These are phyloP conservation scores for Columba guinea DNA, from an alignment of 2,797 vertebrate species.

Conservation along the genomic window DNA sequence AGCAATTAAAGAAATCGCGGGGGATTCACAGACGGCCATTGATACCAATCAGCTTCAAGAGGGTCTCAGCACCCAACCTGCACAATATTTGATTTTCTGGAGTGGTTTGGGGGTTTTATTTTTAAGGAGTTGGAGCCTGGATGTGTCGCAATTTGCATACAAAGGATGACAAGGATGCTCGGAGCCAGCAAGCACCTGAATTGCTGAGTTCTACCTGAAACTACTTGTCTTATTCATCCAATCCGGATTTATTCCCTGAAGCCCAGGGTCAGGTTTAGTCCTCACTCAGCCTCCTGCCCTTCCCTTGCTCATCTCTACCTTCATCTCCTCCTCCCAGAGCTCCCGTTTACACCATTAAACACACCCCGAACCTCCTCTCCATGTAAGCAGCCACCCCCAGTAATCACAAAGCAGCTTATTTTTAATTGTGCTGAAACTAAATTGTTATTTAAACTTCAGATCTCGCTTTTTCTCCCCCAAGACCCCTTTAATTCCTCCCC, in stretches of 20 bases:
- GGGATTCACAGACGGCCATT: not conserved
- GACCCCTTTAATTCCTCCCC: constrained; percentile 56
- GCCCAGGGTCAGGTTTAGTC: not conserved
- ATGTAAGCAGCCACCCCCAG: fast-evolving
- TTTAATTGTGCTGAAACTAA: constrained; percentile 35
- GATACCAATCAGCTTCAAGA: constrained; percentile 38
- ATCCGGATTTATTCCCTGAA: not conserved
- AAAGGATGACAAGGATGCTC: not conserved
- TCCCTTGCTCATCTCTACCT: not conserved
- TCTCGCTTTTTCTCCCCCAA: constrained; percentile 45
- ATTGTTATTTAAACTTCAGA: constrained; percentile 60
- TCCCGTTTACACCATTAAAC: not conserved
- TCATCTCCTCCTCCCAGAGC: not conserved
- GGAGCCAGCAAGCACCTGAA: not conserved
- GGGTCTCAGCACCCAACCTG: constrained; percentile 23
- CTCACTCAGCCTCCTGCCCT: not conserved
- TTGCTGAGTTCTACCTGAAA: not conserved
- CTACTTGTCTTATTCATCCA: not conserved
- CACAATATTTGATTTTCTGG: constrained; percentile 7
- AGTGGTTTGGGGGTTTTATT: not conserved
- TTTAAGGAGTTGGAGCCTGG: not conserved
- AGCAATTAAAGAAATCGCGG: constrained; percentile 18
- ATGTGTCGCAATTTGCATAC: not conserved
- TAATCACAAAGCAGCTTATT: constrained; percentile 38
- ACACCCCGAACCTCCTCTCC: not conserved